Base-by-base conservation (phyloP, 2,888 invertebrate genomes). In the Strigamia transsilvanica region DNA sequence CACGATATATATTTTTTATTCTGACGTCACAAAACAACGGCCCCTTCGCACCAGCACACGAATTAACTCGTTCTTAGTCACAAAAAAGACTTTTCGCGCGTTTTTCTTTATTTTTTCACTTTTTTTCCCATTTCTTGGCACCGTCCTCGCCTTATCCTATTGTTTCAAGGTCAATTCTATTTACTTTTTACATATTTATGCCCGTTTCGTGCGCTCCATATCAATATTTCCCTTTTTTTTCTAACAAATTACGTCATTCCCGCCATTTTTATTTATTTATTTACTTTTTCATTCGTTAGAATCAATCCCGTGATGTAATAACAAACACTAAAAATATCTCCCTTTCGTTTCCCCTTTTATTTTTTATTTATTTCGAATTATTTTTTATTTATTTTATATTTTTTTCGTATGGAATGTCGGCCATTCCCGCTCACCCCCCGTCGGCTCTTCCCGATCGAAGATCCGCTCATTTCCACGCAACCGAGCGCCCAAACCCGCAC, bases 91-190 rank as follows among this genome's bases (percentile, higher is more conserved):
- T 66, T 66, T 21, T 27, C 10, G 23, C 66, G 66, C 27, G 32
- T 66, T 27, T 66, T 32, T 7, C 27, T 66, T 66, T n/a, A n/a
- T n/a, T n/a, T n/a, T n/a, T n/a, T n/a, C n/a, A n/a, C n/a, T n/a
- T n/a, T n/a, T n/a, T n/a, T n/a, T n/a, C n/a, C 66, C 34, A 34
- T 5, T 66, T 23, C 21, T 66, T 66, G 66, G 66, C 66, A 66
- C 66, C 23, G 23, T 66, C 66, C 66, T 66, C 15, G 1, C 2
- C 66, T n/a, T 51, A 51, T 23, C 66, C 66, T 66, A 27, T 66
- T 66, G 66, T 32, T 27, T 32, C 66, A 66, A 66, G 66, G 66
- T 66, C 66, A 66, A 66, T 23, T 66, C 66, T 66, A 66, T 66
- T 66, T 66, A 66, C 66, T 66, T 12, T 6, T 51, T 51, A 51